Evolutionary conservation across 2,113 vertebrate genomes (phyloP).

Genomic region (Capricornis sumatraensis): DNA sequence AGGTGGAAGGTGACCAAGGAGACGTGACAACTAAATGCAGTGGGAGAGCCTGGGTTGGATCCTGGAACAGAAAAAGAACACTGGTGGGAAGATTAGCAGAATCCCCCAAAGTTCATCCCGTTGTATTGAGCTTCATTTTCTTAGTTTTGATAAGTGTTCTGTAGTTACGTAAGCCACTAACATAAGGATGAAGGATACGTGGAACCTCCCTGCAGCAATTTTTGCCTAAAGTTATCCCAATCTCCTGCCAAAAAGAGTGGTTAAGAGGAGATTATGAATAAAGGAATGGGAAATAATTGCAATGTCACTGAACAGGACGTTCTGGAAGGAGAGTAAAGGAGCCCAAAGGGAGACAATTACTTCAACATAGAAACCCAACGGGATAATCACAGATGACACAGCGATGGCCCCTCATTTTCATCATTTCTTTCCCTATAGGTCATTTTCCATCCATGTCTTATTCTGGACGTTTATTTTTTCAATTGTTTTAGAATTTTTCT

Average conservation of each 20-base stretch:
- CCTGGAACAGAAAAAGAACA: not conserved
- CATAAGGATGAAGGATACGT: not conserved
- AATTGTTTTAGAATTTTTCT: not conserved
- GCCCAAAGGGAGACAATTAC: not conserved
- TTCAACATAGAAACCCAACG: not conserved
- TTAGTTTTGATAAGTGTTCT: not conserved
- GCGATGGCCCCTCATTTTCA: not conserved
- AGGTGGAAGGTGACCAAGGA: not conserved
- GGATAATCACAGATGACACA: not conserved
- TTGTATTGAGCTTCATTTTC: not conserved
- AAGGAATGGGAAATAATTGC: not conserved
- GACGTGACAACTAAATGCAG: not conserved
- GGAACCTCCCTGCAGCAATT: not conserved
- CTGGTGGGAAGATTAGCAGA: not conserved
- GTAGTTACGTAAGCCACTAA: not conserved
- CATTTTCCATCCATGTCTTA: not conserved
- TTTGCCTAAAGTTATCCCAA: not conserved
- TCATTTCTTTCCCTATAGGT: not conserved
- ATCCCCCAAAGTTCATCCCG: not conserved
- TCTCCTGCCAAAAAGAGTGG: not conserved
- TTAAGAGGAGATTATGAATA: not conserved
- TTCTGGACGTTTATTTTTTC: not conserved
- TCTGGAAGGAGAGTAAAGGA: not conserved
- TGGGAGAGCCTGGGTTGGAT: not conserved
- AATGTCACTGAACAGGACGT: not conserved